Evolutionary conservation across 2,797 vertebrate species (phyloP), one percentile per base, ranked within the genome.

Genomic region (Anguilla anguilla): DNA sequence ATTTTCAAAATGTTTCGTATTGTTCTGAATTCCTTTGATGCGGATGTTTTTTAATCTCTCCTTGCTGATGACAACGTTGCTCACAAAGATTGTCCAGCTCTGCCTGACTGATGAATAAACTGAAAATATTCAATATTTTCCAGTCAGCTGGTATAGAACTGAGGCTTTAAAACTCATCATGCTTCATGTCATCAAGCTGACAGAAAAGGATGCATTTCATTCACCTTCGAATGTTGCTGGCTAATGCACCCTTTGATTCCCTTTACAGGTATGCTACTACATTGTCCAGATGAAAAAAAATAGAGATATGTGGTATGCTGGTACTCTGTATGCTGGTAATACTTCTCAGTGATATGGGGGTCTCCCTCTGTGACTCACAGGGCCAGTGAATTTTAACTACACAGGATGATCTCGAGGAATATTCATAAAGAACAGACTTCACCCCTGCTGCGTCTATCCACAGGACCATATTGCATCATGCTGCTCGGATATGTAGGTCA

Each of bases 401-500:
- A 82, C 79, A 3, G 46, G 22, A 11, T 46, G 39, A 82, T 51
- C 79, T 82, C 19, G 10, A 46, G 0, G 43, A 82, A 82, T 82
- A n/a, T 46, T 11, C 46, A 82, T 51, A 51, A 82, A 51, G 79
- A 82, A 82, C 79, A 51, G 79, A 51, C 79, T n/a, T 51, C n/a
- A 28, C 46, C 43, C 79, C 79, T 6, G 79, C 43, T 82, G 79
- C n/a, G 79, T 22, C 1, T 51, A 46, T 82, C 79, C 46, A 3
- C 79, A 51, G 6, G 46, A 82, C 79, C 79, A n/a, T 51, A 82
- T 82, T 82, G 79, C 43, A 51, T 5, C 79, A 82, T n/a, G 79
- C 79, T 82, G 79, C 46, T 82, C 2, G 13, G 22, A 22, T 49
- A 82, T 51, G 79, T 82, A n/a, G 43, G 79, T 82, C 79, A 82